Percentiles rank a stretch among this genome's conserved stretches.
Conservation (phyloP, 2,888 invertebrate species). For the Idaea dimidiata region DNA sequence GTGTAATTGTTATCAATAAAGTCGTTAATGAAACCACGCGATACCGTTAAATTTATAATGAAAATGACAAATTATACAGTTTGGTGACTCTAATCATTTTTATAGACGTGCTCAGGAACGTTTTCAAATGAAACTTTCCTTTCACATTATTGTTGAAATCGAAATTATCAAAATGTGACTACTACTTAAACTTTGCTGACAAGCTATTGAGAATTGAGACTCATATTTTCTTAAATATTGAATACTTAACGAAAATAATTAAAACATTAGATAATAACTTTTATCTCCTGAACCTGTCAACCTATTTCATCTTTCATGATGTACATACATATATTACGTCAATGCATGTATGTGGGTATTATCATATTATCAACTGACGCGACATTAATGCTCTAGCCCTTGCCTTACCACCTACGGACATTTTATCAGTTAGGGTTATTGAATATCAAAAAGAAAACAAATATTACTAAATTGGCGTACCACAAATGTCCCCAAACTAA, state of each 20-base stretch:
- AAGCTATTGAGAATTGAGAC: no score
- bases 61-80: neutral
- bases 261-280: neutral
- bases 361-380: constrained; percentile 36
- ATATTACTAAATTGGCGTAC: neutral
- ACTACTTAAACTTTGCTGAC: no score
- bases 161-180: no score
- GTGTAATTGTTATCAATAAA: constrained; percentile 4
- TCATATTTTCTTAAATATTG: no score
- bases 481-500: no score
- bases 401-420: constrained; percentile 7
- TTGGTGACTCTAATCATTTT: neutral
- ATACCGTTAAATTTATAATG: neutral
- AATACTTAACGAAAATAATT: neutral
- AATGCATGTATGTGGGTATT: constrained; percentile 44
- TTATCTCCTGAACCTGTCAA: constrained; percentile 37
- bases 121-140: neutral
- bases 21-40: neutral
- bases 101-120: neutral
- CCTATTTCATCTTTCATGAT: constrained; percentile 39
- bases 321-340: constrained; percentile 35
- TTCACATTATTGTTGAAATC: neutral
- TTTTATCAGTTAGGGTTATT: neutral
- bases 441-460: neutral
- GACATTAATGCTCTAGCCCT: constrained; percentile 21